Evolutionary conservation across 2,113 vertebrate genomes (phyloP), one percentile per base, ranked within the genome.

Genomic region (Psephotus haematonotus): DNA sequence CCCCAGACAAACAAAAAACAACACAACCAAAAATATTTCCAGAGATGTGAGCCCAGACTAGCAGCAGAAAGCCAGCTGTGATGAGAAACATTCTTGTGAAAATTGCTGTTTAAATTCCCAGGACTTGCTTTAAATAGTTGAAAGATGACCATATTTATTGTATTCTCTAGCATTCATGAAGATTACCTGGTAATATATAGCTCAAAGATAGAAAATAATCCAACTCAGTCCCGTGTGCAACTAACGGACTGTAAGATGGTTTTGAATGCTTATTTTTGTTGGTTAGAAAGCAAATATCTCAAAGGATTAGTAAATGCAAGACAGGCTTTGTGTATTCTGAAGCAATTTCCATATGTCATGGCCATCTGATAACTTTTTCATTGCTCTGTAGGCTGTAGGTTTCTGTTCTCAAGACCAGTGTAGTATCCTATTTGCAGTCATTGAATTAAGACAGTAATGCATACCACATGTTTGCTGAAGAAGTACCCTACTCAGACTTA

Each of bases 321-420:
- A 33, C 77, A 76, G 64, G 20, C 50, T 75, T 79, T 71, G 47
- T 86, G 60, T 70, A 28, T 91, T 90, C 90, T 75, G 50, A 82
- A 82, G 60, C 39, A 29, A 75, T 86, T 88, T 91, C 47, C 50
- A 24, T 72, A 35, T 78, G 81, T 91, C 27, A 6, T 52, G 65
- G 29, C 49, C 53, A 80, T 88, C 75, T 93, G 92, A 94, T 91
- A 86, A 91, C 49, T 86, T 90, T 65, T 76, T 67, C 92, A 95
- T 87, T 93, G 37, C 53, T 85, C 53, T 64, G 47, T 49, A 81
- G 28, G 46, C 49, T 77, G 29, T 63, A 85, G 41, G 37, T 59
- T 91, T 96, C 70, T 85, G 37, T 90, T 95, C 87, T 91, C 62
- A 68, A 70, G 59, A 49, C 29, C 49, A 29, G 12, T 0, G 0